phyloP scores from a whole-genome alignment of 1,140 invertebrate genomes.

The Drosophila busckii region DNA sequence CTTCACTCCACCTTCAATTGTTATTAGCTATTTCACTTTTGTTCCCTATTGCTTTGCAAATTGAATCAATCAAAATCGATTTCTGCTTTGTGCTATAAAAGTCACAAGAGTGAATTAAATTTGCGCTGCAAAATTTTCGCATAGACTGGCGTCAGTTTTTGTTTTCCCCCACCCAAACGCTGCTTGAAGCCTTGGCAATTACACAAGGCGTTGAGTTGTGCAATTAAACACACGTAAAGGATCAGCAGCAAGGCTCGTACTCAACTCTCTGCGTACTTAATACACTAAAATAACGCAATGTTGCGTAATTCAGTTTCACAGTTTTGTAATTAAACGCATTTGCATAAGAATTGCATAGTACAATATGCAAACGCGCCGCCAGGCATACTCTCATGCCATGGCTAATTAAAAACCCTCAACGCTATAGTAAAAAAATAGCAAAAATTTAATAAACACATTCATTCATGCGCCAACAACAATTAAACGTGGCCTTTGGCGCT shows the following conservation, averaged over 20 bases:
- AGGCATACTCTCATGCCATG: conserved; percentile 64
- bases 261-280: conserved; percentile 42
- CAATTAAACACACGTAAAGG: conserved; percentile 76
- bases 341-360: conserved; percentile 65
- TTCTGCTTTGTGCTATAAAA: conserved; percentile 19
- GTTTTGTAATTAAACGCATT: conserved; percentile 77
- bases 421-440: neutral
- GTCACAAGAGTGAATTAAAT: conserved; percentile 37
- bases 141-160: conserved; percentile 26
- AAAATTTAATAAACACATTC: neutral
- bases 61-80: conserved; percentile 55
- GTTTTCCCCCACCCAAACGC: neutral
- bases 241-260: no score
- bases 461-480: conserved; percentile 16
- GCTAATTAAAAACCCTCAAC: conserved; percentile 51
- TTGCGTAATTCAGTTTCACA: conserved; percentile 73
- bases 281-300: conserved; percentile 71
- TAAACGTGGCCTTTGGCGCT: conserved; percentile 2
- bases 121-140: conserved; percentile 23
- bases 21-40: no score
- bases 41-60: no score
- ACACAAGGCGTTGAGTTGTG: conserved; percentile 68
- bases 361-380: conserved; percentile 17
- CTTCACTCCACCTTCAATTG: no score
- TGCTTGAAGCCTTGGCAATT: conserved; percentile 37